Conservation (phyloP, 2,797 vertebrate genomes). For the Typhlichthys eigenmanni region DNA sequence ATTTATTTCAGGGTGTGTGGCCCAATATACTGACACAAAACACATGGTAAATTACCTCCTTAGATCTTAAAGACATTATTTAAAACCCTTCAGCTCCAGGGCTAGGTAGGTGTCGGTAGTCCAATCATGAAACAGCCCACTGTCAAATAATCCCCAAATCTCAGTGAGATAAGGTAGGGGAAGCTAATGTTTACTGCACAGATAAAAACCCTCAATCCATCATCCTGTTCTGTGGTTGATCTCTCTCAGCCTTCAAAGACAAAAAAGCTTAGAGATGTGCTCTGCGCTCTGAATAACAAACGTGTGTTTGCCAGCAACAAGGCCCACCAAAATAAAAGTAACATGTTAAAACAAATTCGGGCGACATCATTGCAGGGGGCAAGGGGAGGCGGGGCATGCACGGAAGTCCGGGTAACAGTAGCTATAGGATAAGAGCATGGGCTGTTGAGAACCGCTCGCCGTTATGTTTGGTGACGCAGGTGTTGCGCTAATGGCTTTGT, state of each 20-base stretch:
- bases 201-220: constrained; percentile 72
- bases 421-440: constrained; percentile 41
- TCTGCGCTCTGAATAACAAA: constrained; percentile 24
- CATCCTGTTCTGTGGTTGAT: constrained; percentile 43
- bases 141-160: constrained; percentile 52
- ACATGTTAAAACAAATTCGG: constrained; percentile 42
- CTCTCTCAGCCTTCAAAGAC: constrained; percentile 20
- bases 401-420: constrained; percentile 46
- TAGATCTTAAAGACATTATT: constrained; percentile 8
- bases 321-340: constrained; percentile 17
- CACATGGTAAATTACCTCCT: not conserved
- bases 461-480: constrained; percentile 49
- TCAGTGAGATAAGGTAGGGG: constrained; percentile 70
- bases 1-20: too few species aligned
- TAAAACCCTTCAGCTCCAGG: constrained; percentile 17
- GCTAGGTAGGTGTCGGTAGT: constrained; percentile 54
- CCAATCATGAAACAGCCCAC: constrained; percentile 46
- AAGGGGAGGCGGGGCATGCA: constrained; percentile 9
- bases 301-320: constrained; percentile 16
- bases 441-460: constrained; percentile 64
- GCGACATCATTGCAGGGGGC: constrained; percentile 51
- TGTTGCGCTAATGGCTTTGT: constrained; percentile 46
- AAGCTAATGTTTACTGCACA: constrained; percentile 68
- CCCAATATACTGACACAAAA: not conserved
- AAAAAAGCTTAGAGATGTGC: not conserved